These are phyloP conservation scores for Beroe forskalii DNA, from an alignment of 37 sponge, comb jelly and placozoan species.

Conservation along the genomic window DNA sequence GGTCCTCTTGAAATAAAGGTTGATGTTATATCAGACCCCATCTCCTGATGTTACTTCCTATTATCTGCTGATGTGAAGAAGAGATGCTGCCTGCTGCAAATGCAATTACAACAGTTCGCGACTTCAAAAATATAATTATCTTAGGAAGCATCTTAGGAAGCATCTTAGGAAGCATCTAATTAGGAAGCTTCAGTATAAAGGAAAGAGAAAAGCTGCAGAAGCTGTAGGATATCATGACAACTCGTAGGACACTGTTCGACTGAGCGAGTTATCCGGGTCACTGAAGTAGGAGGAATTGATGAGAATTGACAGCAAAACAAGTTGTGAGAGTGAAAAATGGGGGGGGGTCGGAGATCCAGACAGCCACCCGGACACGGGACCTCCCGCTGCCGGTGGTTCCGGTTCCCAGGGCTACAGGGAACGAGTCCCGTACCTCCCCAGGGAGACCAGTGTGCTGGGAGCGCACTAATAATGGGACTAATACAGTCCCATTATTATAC, in stretches of 20 bases:
- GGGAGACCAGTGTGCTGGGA: neutral
- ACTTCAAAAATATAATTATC: too few relatives aligned
- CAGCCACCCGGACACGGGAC: too few relatives aligned
- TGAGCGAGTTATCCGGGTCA: conserved; percentile 25
- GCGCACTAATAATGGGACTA: neutral
- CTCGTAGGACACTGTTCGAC: conserved; percentile 32
- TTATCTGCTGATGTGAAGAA: neutral
- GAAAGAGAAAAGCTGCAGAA: too few relatives aligned
- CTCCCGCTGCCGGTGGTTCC: neutral
- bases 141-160: too few relatives aligned
- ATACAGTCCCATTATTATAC: neutral
- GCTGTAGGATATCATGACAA: neutral
- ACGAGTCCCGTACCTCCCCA: neutral
- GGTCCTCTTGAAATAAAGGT: too few relatives aligned
- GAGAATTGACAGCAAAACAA: neutral
- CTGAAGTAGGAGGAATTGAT: neutral
- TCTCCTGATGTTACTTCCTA: neutral
- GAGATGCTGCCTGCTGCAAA: neutral
- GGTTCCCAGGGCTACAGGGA: neutral
- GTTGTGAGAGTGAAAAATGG: neutral
- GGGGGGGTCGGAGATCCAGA: too few relatives aligned
- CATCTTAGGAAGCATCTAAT: too few relatives aligned
- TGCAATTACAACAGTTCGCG: too few relatives aligned
- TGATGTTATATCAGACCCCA: too few relatives aligned
- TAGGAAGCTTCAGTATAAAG: too few relatives aligned